Conservation (phyloP, 2,888 invertebrate species). For the Eupithecia pulchellata region DNA sequence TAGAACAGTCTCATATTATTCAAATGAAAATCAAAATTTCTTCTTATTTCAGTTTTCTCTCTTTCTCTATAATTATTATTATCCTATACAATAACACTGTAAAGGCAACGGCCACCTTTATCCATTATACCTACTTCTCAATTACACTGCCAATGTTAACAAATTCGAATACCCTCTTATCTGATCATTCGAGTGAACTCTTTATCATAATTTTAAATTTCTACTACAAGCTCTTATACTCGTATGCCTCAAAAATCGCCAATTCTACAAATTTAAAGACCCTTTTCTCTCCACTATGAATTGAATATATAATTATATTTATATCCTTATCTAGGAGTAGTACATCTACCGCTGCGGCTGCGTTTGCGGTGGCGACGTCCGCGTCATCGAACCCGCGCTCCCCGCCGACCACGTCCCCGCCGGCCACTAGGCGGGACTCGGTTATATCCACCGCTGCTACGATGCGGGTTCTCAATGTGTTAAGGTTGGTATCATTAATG, state of each 20-base stretch:
- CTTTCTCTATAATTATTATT: not conserved
- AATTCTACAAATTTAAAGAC: not conserved
- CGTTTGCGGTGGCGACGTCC: constrained; percentile 96
- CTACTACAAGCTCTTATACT: not conserved
- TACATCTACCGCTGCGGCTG: constrained; percentile 94
- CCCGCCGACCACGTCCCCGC: constrained; percentile 82
- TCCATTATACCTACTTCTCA: not conserved
- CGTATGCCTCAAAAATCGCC: not conserved
- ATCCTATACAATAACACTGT: not conserved
- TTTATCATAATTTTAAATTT: not conserved
- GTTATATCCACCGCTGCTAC: constrained; percentile 97
- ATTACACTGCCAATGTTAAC: not conserved
- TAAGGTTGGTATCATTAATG: constrained; percentile 77
- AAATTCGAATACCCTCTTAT: not conserved
- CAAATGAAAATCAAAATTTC: not conserved
- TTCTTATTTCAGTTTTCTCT: not conserved
- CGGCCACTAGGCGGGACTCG: constrained; percentile 86
- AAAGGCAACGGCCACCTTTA: not conserved
- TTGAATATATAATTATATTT: not conserved
- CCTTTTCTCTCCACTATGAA: not conserved
- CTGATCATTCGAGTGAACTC: not conserved
- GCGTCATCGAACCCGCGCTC: constrained; percentile 93
- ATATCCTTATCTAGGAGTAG: constrained; percentile 87
- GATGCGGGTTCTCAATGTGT: constrained; percentile 95
- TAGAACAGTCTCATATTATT: not conserved